Percentiles rank a stretch among this genome's conserved stretches.
Conservation (phyloP, 2,797 vertebrate genomes). For the Sebastes cheni region DNA sequence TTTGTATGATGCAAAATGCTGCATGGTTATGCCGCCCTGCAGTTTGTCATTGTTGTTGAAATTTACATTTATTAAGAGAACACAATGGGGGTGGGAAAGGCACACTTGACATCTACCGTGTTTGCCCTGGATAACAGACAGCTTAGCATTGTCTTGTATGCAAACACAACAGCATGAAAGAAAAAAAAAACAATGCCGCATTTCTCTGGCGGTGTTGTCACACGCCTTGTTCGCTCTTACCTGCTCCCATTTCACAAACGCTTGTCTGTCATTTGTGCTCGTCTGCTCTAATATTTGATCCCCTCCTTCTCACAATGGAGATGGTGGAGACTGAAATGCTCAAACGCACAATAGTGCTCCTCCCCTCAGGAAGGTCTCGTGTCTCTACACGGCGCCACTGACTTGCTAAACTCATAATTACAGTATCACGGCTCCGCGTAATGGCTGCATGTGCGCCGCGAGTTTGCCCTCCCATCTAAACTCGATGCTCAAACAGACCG, state of each 20-base stretch:
- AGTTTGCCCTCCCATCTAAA: conserved; percentile 66
- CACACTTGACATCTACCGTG: conserved; percentile 40
- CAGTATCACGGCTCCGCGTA: conserved; percentile 53
- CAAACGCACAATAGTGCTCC: conserved; percentile 47
- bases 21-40: not conserved
- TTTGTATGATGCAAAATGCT: conserved; percentile 5
- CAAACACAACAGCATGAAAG: conserved; percentile 46
- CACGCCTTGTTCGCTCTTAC: conserved; percentile 53
- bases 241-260: conserved; percentile 56
- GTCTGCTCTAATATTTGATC: conserved; percentile 61
- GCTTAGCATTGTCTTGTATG: conserved; percentile 50
- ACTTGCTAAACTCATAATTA: conserved; percentile 65
- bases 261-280: conserved; percentile 58
- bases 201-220: conserved; percentile 48
- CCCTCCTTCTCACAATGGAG: conserved; percentile 32
- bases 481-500: conserved; percentile 65
- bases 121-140: conserved; percentile 60
- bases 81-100: conserved; percentile 22
- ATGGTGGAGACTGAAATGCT: conserved; percentile 36
- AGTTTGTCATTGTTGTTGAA: not conserved
- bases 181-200: conserved; percentile 37
- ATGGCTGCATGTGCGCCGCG: conserved; percentile 40
- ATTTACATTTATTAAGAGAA: conserved; percentile 41
- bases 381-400: conserved; percentile 50
- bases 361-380: conserved; percentile 59